A percentile compares a stretch with the other conserved stretches of the same genome.
Evolutionary conservation across 2,888 invertebrate species (phyloP).

Genomic region (Drosophila kambysellisi): DNA sequence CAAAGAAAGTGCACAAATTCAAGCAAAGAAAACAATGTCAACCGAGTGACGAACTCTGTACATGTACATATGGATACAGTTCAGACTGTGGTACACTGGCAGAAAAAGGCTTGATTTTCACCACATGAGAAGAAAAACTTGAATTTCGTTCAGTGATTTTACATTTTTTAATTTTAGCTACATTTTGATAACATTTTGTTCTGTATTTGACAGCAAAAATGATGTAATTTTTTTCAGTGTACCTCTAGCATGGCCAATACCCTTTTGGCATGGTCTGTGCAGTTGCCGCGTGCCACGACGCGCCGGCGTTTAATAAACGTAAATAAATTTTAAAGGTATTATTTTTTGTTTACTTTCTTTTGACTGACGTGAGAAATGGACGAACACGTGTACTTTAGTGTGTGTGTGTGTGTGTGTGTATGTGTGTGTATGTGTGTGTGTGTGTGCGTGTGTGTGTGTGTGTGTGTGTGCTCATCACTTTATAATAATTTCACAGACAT

Average conservation of each 20-base stretch:
- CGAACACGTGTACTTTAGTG: neutral
- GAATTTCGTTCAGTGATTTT: neutral
- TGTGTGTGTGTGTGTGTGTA: slow-evolving; percentile 9
- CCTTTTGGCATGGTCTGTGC: slow-evolving; percentile 56
- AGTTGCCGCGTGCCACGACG: slow-evolving; percentile 70
- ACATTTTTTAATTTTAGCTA: neutral
- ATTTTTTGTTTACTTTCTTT: slow-evolving; percentile 73
- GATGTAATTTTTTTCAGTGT: neutral
- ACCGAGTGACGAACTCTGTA: slow-evolving; percentile 24
- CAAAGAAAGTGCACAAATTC: slow-evolving; percentile 73
- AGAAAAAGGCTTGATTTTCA: neutral
- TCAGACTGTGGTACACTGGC: neutral
- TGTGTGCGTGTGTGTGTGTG: neutral
- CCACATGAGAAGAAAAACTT: neutral
- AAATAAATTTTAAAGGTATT: slow-evolving; percentile 61
- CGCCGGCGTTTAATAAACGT: slow-evolving; percentile 66
- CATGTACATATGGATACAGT: slow-evolving; percentile 14
- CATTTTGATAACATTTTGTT: neutral
- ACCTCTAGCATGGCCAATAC: slow-evolving; percentile 21
- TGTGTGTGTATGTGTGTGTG: neutral
- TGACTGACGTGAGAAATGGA: slow-evolving; percentile 53
- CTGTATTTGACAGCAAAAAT: neutral
- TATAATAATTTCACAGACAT: slow-evolving; percentile 71
- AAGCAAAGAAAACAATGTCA: slow-evolving; percentile 67
- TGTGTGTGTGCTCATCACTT: slow-evolving; percentile 40